Percentiles rank a stretch among this genome's conserved stretches.
Conservation (phyloP, 2,113 vertebrate species). For the Antigone vipio region DNA sequence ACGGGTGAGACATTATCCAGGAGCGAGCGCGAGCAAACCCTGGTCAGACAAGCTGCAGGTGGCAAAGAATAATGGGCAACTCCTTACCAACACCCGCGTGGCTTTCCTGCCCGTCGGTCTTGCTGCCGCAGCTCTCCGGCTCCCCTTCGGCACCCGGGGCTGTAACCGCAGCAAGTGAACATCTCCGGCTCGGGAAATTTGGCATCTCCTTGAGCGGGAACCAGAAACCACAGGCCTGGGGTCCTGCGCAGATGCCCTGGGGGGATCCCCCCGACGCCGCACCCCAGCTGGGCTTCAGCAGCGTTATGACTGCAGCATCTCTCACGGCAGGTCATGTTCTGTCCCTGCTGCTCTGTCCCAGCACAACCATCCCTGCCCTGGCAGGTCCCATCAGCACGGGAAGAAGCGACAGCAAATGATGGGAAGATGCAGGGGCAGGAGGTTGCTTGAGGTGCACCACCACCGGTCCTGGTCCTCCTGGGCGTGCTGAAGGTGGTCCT, state of each 20-base stretch:
- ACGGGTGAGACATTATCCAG: background rate
- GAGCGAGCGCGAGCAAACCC: background rate
- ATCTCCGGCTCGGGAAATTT: background rate
- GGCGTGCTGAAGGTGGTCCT: background rate
- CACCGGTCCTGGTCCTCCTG: background rate
- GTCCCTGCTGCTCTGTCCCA: background rate
- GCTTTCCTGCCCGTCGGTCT: background rate
- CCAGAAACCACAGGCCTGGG: background rate
- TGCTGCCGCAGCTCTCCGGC: background rate
- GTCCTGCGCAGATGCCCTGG: background rate
- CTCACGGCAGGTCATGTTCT: background rate
- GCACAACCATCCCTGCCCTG: background rate
- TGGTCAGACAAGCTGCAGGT: background rate
- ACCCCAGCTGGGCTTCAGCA: background rate
- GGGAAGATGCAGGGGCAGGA: background rate
- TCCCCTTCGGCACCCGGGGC: background rate
- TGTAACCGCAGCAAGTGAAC: background rate
- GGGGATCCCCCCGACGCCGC: rapidly evolving
- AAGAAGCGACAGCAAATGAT: background rate
- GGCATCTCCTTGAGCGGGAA: background rate
- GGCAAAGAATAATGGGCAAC: background rate
- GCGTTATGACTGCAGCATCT: background rate
- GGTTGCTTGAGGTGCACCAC: too few species aligned
- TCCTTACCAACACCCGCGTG: rapidly evolving
- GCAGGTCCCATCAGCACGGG: background rate